These are phyloP conservation scores for Clarias pachynema DNA, from an alignment of 2,797 vertebrate species.

Conservation along the genomic window DNA sequence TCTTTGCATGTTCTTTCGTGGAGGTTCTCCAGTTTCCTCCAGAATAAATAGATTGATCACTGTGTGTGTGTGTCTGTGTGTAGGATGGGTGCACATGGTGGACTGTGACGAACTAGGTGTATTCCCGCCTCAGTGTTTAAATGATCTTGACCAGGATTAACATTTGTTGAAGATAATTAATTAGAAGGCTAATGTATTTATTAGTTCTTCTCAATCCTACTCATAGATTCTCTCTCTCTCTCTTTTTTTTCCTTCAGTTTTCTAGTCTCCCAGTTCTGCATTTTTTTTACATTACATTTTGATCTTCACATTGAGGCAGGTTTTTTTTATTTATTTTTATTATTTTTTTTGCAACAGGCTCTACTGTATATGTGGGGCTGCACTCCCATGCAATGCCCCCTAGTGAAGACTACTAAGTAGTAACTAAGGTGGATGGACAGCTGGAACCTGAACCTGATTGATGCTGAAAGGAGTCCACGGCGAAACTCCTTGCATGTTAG, in stretches of 20 bases:
- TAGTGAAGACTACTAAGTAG: constrained; percentile 43
- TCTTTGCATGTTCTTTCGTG: not conserved
- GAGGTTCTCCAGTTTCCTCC: not conserved
- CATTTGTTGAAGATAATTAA: not conserved
- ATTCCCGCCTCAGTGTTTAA: not conserved
- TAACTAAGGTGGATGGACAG: constrained; percentile 21
- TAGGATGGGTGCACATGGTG: not conserved
- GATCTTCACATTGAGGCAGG: not conserved
- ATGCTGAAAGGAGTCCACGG: constrained; percentile 28
- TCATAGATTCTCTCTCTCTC: not conserved
- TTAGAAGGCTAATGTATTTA: not conserved
- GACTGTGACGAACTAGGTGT: not conserved
- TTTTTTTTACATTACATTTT: not conserved
- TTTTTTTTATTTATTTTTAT: not conserved
- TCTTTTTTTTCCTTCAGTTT: not conserved
- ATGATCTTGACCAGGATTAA: not conserved
- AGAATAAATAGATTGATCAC: not conserved
- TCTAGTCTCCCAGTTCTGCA: not conserved
- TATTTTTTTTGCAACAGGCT: not conserved
- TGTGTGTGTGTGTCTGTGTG: not conserved
- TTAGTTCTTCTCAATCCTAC: not conserved
- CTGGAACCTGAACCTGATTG: constrained; percentile 39
- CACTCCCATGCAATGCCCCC: constrained; percentile 42
- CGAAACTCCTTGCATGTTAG: constrained; percentile 39
- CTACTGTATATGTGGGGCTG: not conserved